phyloP scores from a whole-genome alignment of 2,113 vertebrate species.

The Taurulus bubalis region DNA sequence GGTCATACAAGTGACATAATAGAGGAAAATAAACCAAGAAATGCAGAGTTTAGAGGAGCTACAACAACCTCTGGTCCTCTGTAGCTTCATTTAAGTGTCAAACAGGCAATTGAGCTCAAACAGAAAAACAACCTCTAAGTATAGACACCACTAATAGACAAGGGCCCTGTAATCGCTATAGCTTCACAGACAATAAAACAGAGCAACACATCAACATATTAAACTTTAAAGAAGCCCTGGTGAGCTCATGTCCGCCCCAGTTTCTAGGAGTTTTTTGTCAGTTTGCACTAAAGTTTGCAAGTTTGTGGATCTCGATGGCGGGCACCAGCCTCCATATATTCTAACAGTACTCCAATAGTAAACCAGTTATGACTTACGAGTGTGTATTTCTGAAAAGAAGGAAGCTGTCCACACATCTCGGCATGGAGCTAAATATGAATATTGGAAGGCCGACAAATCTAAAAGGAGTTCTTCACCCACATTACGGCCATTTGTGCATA shows the following conservation, averaged over 20 bases:
- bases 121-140: neutral
- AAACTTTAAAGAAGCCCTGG: neutral
- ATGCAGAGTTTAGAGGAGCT: neutral
- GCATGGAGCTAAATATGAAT: neutral
- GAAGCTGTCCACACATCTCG: neutral
- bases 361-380: neutral
- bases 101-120: no score
- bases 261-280: neutral
- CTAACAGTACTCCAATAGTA: neutral
- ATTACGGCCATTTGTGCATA: no score
- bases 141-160: neutral
- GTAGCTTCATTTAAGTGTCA: slow-evolving; percentile 10
- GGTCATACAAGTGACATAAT: neutral
- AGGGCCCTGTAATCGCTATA: neutral
- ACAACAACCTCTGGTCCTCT: neutral
- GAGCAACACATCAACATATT: neutral
- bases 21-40: neutral
- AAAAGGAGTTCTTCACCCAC: no score
- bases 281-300: neutral
- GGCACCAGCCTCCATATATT: neutral
- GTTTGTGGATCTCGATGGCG: neutral
- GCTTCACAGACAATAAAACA: slow-evolving; percentile 11
- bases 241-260: neutral
- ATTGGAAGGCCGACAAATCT: no score
- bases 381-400: neutral